Conservation (phyloP, 2,113 vertebrate genomes). For the Dromaius novaehollandiae region DNA sequence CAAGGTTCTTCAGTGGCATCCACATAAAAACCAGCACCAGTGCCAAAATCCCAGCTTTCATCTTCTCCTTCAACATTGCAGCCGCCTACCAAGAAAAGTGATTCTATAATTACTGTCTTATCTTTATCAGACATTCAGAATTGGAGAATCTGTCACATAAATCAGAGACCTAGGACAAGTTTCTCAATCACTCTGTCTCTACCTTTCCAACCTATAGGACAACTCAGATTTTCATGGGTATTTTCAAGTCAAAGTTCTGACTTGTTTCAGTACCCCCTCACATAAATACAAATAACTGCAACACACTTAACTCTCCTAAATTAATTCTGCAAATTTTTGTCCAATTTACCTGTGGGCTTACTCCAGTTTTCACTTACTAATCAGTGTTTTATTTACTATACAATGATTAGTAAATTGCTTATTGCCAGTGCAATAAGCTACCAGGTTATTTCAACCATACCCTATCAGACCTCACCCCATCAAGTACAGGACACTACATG, state of each 20-base stretch:
- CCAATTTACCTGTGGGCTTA: background rate
- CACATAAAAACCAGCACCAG: conserved; percentile 94
- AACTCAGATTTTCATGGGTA: background rate
- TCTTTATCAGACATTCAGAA: background rate
- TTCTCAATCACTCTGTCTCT: background rate
- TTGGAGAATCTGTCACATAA: background rate
- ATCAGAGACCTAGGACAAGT: fast-evolving
- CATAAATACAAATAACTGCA: background rate
- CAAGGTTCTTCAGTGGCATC: conserved; percentile 92
- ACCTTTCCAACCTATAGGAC: background rate
- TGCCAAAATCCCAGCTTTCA: conserved; percentile 97
- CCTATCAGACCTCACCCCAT: background rate
- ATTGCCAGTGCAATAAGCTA: background rate
- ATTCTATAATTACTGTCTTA: background rate
- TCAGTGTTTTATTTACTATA: too few relatives aligned
- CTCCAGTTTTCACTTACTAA: background rate
- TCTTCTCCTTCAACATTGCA: conserved; percentile 94
- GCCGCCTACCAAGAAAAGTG: conserved; percentile 78
- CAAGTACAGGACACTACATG: background rate
- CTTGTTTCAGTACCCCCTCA: background rate
- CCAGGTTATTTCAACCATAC: background rate
- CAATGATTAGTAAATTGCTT: too few relatives aligned
- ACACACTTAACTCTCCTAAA: background rate
- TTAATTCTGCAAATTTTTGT: background rate
- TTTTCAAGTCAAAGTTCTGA: background rate